Percentiles rank a stretch among this genome's conserved stretches.
phyloP scores from a whole-genome alignment of 2,888 invertebrate genomes.

The Chloromyia formosa region DNA sequence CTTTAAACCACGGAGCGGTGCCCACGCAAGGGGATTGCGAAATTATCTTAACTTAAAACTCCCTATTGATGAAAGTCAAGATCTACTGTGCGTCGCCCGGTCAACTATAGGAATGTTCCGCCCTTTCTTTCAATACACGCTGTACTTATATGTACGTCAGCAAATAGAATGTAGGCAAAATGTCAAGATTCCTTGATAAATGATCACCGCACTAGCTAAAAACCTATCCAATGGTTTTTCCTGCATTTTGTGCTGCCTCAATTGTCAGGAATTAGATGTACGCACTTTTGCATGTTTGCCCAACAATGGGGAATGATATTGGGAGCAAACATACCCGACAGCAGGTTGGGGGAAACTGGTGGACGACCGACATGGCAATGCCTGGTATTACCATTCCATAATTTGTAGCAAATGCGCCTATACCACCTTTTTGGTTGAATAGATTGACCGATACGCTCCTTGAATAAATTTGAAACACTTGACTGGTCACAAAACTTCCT shows the following conservation, averaged over 20 bases:
- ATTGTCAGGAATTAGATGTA: conserved; percentile 34
- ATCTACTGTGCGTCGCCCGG: too few species aligned
- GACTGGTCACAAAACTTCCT: background rate
- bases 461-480: conserved; percentile 1
- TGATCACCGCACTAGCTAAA: conserved; percentile 42
- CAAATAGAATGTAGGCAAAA: conserved; percentile 44
- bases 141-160: background rate
- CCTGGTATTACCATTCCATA: too few species aligned
- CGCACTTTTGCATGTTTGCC: conserved; percentile 21
- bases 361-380: too few species aligned
- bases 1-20: too few species aligned
- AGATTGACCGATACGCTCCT: background rate
- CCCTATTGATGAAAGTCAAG: too few species aligned
- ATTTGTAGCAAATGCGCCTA: too few species aligned
- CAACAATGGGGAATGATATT: background rate
- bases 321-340: background rate
- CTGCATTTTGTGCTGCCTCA: conserved; percentile 42
- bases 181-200: conserved; percentile 49
- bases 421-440: background rate
- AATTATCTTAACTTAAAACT: too few species aligned
- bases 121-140: background rate
- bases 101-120: too few species aligned
- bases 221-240: conserved; percentile 44
- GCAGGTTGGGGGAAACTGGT: too few species aligned
- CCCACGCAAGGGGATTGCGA: too few species aligned